A percentile compares a stretch with the other conserved stretches of the same genome.
Evolutionary conservation across 2,113 vertebrate species (phyloP).

Genomic region (Euleptes europaea): DNA sequence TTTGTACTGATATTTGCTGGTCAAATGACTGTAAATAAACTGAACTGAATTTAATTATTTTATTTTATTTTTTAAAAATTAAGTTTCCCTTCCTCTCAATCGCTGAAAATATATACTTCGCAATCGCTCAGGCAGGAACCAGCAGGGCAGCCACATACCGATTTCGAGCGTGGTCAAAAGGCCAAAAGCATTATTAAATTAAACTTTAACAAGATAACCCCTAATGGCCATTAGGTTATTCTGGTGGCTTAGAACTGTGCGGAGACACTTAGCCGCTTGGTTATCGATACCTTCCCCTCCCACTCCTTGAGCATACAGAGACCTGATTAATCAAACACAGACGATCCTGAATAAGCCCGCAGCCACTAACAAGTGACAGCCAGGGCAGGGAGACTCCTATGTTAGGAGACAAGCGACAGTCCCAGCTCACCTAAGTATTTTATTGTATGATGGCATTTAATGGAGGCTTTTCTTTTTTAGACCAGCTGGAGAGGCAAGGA

Average conservation of each 20-base stretch:
- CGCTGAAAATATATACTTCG: not conserved
- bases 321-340: constrained; percentile 17
- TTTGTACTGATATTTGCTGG: no score
- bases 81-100: not conserved
- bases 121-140: not conserved
- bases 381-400: not conserved
- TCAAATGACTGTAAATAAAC: no score
- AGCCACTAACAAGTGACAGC: constrained; percentile 3
- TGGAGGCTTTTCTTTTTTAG: not conserved
- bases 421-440: not conserved
- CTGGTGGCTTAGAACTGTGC: constrained; percentile 5
- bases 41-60: no score
- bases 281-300: not conserved
- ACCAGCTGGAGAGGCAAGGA: not conserved
- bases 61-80: not conserved
- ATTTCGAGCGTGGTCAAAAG: constrained; percentile 17
- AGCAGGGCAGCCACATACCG: not conserved
- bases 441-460: not conserved
- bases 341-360: constrained; percentile 10
- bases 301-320: not conserved
- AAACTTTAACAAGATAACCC: constrained; percentile 29
- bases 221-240: constrained; percentile 16
- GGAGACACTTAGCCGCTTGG: constrained; percentile 1
- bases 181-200: constrained; percentile 27
- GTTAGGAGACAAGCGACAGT: not conserved